phyloP scores from a whole-genome alignment of 2,888 invertebrate species.

The Macrophya alboannulata region DNA sequence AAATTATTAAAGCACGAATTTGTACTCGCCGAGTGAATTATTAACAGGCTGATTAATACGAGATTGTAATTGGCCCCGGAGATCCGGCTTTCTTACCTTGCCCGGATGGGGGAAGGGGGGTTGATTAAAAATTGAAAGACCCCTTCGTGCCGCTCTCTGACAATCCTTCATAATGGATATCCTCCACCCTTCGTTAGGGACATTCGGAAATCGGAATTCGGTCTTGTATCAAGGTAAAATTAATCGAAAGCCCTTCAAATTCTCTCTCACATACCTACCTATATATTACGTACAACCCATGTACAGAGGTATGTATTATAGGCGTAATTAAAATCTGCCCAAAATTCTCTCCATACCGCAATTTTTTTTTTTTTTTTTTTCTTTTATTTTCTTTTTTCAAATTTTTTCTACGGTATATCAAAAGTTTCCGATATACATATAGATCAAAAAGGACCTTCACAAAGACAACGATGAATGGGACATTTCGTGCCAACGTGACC shows the following conservation, averaged over 20 bases:
- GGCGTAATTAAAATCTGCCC: slow-evolving; percentile 5
- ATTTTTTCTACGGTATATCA: not conserved
- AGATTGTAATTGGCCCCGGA: slow-evolving; percentile 53
- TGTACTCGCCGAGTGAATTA: slow-evolving; percentile 41
- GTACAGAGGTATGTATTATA: not conserved
- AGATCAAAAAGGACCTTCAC: not conserved
- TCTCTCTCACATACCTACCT: slow-evolving; percentile 1
- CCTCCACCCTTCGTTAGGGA: slow-evolving; percentile 32
- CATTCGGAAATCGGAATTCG: slow-evolving; percentile 1
- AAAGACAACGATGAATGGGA: no score
- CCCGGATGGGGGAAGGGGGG: not conserved
- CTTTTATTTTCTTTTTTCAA: not conserved
- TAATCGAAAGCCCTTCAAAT: slow-evolving; percentile 26
- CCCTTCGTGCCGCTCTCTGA: not conserved
- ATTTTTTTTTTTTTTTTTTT: not conserved
- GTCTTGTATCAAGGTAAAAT: slow-evolving; percentile 9
- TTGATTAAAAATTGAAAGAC: slow-evolving; percentile 52
- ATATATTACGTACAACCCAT: not conserved
- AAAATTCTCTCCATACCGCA: not conserved
- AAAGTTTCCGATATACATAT: not conserved
- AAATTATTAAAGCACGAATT: slow-evolving; percentile 54
- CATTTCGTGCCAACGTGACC: no score
- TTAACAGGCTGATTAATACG: slow-evolving; percentile 55
- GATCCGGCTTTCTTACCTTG: slow-evolving; percentile 49
- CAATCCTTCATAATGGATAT: not conserved